Evolutionary conservation across 23 tunicate species (phyloP), one percentile per base, ranked within the genome.

Genomic region (Phallusia fumigata): DNA sequence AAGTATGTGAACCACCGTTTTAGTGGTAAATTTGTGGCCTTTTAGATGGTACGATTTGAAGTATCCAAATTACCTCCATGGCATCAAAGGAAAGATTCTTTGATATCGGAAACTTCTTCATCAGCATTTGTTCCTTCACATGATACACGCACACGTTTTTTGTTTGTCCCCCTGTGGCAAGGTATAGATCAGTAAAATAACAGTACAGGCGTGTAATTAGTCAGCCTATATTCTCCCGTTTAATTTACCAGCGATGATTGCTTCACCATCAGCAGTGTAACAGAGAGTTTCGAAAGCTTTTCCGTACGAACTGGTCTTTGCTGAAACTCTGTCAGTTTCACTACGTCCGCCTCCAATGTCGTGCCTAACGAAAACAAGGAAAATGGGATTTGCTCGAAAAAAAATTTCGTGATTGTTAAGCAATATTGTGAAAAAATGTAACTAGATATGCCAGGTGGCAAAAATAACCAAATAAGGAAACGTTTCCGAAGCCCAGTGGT

Each of bases 201-300:
- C 33, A 28, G 12, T 10, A 8, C 35, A 75, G 3, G 10, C 79
- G 24, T 24, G 8, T 18, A 75, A 18, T 31, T 22, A 32, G 12
- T 33, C 34, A 34, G 6, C 5, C 47, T 40, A 40, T 40, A 3
- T 40, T 40, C 10, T 5, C 47, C 5, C 5, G 5, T 22, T 21
- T 18, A 3, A 40, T 40, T 40, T 76, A 84, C 98, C 98, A 11
- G 98, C 98, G 40, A 94, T 86, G 0, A 94, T 79, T 18, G 88
- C 85, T 64, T 82, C 77, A 32, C 98, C 98, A 74, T 94, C 98
- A 28, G 94, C 90, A 24, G 94, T 78, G 75, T 88, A 94, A 31
- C 90, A 85, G 32, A 94, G 76, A 19, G 94, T 35, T 18, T 94
- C 90, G 47, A 77, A 94, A 11, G 90, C 52, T 75, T 94, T 94